Evolutionary conservation across 2,113 vertebrate genomes (phyloP).

Genomic region (human (Homo sapiens)): GRCh38 chr6:7098001-7098500

Average conservation of each 20-base stretch:
- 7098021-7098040: neutral
- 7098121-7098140: neutral
- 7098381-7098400: neutral
- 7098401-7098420: too few species aligned
- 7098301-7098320: too few species aligned
- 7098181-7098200: neutral
- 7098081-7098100: neutral
- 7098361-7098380: neutral
- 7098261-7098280: neutral
- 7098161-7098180: neutral
- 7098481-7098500: too few species aligned
- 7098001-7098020: neutral
- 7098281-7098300: neutral
- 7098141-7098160: neutral
- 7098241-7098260: fast-evolving
- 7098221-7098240: neutral
- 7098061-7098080: neutral
- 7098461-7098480: neutral
- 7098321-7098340: fast-evolving
- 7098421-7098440: neutral
- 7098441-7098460: neutral
- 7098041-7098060: neutral
- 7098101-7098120: neutral
- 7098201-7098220: neutral
- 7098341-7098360: neutral